These are phyloP conservation scores for Propsilocerus akamusi DNA, from an alignment of 1,140 invertebrate species.

Conservation along the genomic window DNA sequence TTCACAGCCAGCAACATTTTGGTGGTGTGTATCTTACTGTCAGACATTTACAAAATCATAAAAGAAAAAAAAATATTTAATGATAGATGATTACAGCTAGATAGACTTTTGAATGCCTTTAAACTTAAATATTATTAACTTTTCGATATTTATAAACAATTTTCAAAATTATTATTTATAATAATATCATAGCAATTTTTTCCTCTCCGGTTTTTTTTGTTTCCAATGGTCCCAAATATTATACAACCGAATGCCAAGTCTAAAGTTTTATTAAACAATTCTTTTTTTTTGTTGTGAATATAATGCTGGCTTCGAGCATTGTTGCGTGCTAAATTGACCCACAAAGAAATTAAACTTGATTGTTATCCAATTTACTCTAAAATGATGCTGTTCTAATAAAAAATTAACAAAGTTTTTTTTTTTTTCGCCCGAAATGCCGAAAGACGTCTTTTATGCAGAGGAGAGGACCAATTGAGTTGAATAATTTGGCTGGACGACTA, in stretches of 20 bases:
- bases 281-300: too few relatives aligned
- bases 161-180: conserved; percentile 4
- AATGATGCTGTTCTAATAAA: conserved; percentile 4
- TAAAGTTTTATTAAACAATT: not conserved
- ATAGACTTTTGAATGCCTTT: conserved; percentile 3
- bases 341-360: conserved; percentile 1
- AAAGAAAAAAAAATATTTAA: not conserved
- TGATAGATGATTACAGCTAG: not conserved
- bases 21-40: not conserved
- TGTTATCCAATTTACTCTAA: conserved; percentile 1
- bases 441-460: too few relatives aligned
- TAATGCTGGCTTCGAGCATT: not conserved
- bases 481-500: too few relatives aligned
- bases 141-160: conserved; percentile 2
- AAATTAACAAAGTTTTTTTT: too few relatives aligned
- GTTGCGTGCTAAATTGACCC: conserved; percentile 3
- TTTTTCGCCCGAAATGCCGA: not conserved
- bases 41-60: not conserved
- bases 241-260: not conserved
- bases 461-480: too few relatives aligned
- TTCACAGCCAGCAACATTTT: too few relatives aligned
- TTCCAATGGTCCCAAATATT: not conserved
- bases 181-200: conserved; percentile 3
- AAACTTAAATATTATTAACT: conserved; percentile 3
- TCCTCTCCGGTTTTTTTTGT: not conserved